Base-by-base conservation (phyloP, 2,888 invertebrate species). In the Eupithecia inturbata region DNA sequence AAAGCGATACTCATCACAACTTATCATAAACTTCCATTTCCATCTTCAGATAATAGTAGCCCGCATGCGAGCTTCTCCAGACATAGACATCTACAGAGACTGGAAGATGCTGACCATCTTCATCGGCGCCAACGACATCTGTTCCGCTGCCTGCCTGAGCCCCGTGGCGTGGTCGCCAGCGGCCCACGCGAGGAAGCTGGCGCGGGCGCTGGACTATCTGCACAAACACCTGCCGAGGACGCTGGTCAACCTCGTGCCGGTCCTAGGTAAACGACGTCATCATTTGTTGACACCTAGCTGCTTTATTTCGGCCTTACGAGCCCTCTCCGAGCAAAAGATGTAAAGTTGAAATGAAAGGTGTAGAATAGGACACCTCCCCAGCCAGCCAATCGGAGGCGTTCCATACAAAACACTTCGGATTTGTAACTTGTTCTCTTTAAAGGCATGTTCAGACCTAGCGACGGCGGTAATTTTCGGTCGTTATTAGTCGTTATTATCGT, bases 81-180 rank as follows among this genome's bases (percentile, higher is more conserved):
- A 93, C 68, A 95, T 97, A 73, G 94, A 97, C 85, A 90, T 96
- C 49, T 86, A 91, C 1, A 94, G 93, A 16, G 96, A 97, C 81
- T 97, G 97, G 97, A 97, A 97, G 95, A 96, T 97, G 95, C 91
- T 97, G 68, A 97, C 97, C 0, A 93, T 97, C 67, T 96, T 97
- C 87, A 96, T 97, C 79, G 97, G 97, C 0, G 97, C 97, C 75
- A 97, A 97, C 85, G 97, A 97, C 86, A 94, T 97, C 66, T 97
- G 97, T 83, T 97, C 97, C 0, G 96, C 96, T 0, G 96, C 97
- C 74, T 97, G 97, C 83, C 92, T 95, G 73, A 94, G 93, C 53
- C 95, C 95, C 0, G 91, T 95, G 26, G 91, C 95, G n/a, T 95
- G 95, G 92, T 96, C 96, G 0, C 95, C 97, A 0, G 84, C 91